Evolutionary conservation across 1,140 invertebrate genomes (phyloP).

Genomic region (Habropoda laboriosa): DNA sequence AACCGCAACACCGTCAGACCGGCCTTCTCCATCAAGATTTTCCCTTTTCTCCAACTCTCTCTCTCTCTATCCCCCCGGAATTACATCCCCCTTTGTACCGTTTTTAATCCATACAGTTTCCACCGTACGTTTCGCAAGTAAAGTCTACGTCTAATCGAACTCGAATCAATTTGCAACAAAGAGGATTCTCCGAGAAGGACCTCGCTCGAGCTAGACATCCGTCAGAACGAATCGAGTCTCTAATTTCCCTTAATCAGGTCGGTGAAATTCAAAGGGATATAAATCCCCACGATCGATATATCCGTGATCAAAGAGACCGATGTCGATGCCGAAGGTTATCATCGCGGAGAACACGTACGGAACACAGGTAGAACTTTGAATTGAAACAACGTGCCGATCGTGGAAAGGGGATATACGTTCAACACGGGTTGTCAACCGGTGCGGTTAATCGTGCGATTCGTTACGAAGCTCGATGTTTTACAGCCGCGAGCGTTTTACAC

Average conservation of each 20-base stretch:
- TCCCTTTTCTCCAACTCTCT: neutral
- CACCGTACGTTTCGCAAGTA: neutral
- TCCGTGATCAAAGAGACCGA: too few species aligned
- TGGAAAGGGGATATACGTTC: too few species aligned
- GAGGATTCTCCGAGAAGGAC: neutral
- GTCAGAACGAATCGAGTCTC: neutral
- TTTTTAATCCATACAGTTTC: neutral
- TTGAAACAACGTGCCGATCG: neutral
- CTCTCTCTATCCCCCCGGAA: neutral
- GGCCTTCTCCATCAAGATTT: constrained; percentile 40
- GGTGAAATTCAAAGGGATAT: too few species aligned
- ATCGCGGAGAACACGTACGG: neutral
- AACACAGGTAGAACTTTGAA: neutral
- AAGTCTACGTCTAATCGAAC: neutral
- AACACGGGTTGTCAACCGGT: too few species aligned
- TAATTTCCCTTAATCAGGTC: neutral
- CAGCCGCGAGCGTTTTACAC: neutral
- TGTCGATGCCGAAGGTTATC: too few species aligned
- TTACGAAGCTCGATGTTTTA: neutral
- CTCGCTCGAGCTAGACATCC: constrained; percentile 1
- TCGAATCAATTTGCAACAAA: neutral
- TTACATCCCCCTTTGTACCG: neutral
- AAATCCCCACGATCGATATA: too few species aligned
- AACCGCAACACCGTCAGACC: constrained; percentile 48
- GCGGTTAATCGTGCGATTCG: neutral